Conservation (phyloP, 1,140 invertebrate genomes). For the Leptinotarsa texana region DNA sequence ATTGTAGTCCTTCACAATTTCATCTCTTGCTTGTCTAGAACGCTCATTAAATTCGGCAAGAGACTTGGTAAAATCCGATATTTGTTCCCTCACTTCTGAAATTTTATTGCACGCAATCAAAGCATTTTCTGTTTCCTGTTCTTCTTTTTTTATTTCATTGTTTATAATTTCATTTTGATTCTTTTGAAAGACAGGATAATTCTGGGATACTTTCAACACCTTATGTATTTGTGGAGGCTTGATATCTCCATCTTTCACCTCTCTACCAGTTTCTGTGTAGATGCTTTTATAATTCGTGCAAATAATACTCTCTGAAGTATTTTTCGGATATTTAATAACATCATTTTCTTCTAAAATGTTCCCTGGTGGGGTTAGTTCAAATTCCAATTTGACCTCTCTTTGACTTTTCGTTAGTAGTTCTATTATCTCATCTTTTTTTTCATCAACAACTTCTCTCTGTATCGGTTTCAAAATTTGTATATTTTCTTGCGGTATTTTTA, state of each 20-base stretch:
- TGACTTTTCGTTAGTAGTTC: conserved; percentile 32
- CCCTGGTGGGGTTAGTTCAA: conserved; percentile 26
- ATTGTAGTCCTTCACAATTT: conserved; percentile 42
- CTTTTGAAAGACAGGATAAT: conserved; percentile 32
- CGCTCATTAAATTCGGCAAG: conserved; percentile 44
- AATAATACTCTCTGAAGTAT: conserved; percentile 19
- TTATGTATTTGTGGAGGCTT: conserved; percentile 34
- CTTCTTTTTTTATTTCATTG: conserved; percentile 21
- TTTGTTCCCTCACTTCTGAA: conserved; percentile 41
- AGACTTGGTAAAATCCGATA: conserved; percentile 38
- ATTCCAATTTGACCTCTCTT: conserved; percentile 35
- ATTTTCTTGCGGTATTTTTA: conserved; percentile 36
- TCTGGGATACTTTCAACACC: conserved; percentile 36
- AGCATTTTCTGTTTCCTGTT: conserved; percentile 31
- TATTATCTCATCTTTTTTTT: conserved; percentile 32
- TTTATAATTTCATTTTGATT: conserved; percentile 17
- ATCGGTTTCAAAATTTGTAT: conserved; percentile 38
- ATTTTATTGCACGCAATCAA: conserved; percentile 39
- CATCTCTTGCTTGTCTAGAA: conserved; percentile 34
- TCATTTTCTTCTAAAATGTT: conserved; percentile 37
- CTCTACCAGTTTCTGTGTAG: conserved; percentile 23
- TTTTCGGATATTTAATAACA: conserved; percentile 34
- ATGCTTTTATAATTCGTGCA: conserved; percentile 16
- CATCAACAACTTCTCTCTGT: conserved; percentile 16
- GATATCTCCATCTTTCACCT: not conserved